Conservation (phyloP, 2,113 vertebrate species). For the Natator depressus region DNA sequence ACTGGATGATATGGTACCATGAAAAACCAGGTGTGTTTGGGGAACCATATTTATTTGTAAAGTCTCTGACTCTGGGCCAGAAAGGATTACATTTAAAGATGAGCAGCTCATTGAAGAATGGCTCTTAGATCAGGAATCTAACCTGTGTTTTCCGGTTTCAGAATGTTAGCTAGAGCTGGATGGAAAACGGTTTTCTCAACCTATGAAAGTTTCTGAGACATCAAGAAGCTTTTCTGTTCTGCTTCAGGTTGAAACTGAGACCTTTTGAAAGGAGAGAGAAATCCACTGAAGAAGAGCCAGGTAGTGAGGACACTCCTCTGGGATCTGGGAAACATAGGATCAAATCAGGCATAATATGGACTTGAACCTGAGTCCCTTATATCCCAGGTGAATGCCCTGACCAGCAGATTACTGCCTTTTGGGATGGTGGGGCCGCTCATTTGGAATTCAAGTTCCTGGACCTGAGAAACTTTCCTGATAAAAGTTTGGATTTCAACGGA, state of each 20-base stretch:
- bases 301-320: not conserved
- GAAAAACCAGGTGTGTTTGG: not conserved
- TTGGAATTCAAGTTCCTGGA: not conserved
- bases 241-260: not conserved
- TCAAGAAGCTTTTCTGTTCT: not conserved
- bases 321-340: not conserved
- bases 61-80: not conserved
- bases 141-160: not conserved
- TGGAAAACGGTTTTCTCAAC: not conserved
- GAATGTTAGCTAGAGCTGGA: not conserved
- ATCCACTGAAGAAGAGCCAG: not conserved
- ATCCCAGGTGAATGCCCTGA: too few species aligned
- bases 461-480: not conserved
- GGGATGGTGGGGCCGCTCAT: not conserved
- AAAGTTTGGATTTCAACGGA: not conserved
- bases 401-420: not conserved
- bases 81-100: not conserved
- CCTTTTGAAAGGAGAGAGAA: not conserved
- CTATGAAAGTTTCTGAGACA: not conserved
- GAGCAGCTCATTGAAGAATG: not conserved
- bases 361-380: not conserved
- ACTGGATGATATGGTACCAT: conserved; percentile 25
- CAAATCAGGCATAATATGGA: not conserved
- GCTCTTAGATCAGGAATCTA: not conserved
- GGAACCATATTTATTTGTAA: not conserved